Conservation (phyloP, 2,888 invertebrate genomes). For the Cephus sareptanus region DNA sequence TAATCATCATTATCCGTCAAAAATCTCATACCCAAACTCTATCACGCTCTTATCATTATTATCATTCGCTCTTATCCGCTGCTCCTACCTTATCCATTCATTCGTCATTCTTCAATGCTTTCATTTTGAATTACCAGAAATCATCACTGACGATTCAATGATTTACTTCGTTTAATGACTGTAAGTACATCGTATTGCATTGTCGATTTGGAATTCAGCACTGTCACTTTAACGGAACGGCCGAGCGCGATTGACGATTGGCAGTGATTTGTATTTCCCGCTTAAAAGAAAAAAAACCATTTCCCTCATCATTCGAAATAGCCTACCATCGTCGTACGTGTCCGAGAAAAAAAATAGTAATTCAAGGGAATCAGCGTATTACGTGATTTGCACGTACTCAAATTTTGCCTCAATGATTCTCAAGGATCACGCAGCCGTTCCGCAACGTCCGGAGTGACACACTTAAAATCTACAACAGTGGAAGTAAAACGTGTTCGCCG, state of each 20-base stretch:
- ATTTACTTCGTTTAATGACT: slow-evolving; percentile 46
- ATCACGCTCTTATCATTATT: slow-evolving; percentile 26
- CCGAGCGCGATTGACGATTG: slow-evolving; percentile 40
- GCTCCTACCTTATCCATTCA: background rate
- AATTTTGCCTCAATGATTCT: too few species aligned
- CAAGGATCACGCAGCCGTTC: background rate
- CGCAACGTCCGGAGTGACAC: slow-evolving; percentile 19
- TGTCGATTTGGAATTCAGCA: slow-evolving; percentile 61
- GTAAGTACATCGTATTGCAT: slow-evolving; percentile 65
- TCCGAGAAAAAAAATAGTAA: background rate
- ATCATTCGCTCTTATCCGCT: slow-evolving; percentile 5
- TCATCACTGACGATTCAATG: slow-evolving; percentile 45
- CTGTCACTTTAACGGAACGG: slow-evolving; percentile 44
- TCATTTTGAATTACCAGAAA: slow-evolving; percentile 26
- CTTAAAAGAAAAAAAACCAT: too few species aligned
- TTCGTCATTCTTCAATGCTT: background rate
- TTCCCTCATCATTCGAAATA: background rate
- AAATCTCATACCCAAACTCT: slow-evolving; percentile 2
- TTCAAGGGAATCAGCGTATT: background rate
- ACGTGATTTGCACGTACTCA: background rate
- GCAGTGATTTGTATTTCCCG: slow-evolving; percentile 39
- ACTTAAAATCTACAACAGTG: slow-evolving; percentile 33
- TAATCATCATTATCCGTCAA: background rate
- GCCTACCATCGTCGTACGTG: background rate
- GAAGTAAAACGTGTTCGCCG: slow-evolving; percentile 25